Percentiles rank a stretch among this genome's conserved stretches.
These are phyloP conservation scores for Drosophila longiperda DNA, from an alignment of 2,888 invertebrate genomes.

Conservation along the genomic window DNA sequence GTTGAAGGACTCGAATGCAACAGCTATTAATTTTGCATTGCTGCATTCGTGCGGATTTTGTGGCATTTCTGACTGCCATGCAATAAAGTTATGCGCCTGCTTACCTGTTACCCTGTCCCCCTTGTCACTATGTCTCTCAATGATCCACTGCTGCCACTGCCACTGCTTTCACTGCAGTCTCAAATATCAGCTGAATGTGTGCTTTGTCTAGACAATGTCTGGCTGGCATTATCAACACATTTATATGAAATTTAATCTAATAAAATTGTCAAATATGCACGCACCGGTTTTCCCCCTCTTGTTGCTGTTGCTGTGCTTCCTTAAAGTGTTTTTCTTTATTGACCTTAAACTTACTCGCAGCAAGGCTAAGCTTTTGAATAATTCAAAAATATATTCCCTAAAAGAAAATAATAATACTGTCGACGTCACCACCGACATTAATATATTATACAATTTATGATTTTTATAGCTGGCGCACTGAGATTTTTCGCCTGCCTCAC, in stretches of 20 bases:
- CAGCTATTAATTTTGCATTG: conserved; percentile 75
- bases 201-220: conserved; percentile 69
- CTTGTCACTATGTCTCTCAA: no score
- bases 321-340: conserved; percentile 48
- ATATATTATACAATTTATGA: conserved; percentile 72
- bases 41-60: conserved; percentile 68
- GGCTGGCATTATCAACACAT: conserved; percentile 72
- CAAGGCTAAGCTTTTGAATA: conserved; percentile 55
- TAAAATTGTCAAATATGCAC: conserved; percentile 70
- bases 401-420: conserved; percentile 21
- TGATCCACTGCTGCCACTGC: conserved; percentile 29
- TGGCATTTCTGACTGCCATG: conserved; percentile 70
- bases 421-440: conserved; percentile 46
- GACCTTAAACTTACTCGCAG: conserved; percentile 54
- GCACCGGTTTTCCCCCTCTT: conserved; percentile 12
- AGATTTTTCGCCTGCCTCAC: conserved; percentile 57
- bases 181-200: conserved; percentile 62
- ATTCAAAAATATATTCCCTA: conserved; percentile 50
- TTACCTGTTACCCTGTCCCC: conserved; percentile 21
- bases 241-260: conserved; percentile 73
- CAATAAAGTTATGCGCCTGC: conserved; percentile 52
- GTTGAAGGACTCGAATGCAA: conserved; percentile 55
- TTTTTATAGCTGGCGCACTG: conserved; percentile 66
- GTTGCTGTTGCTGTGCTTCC: background rate
- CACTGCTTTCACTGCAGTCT: conserved; percentile 47